Evolutionary conservation across 1,140 invertebrate species (phyloP).

Genomic region (Argopecten irradians): DNA sequence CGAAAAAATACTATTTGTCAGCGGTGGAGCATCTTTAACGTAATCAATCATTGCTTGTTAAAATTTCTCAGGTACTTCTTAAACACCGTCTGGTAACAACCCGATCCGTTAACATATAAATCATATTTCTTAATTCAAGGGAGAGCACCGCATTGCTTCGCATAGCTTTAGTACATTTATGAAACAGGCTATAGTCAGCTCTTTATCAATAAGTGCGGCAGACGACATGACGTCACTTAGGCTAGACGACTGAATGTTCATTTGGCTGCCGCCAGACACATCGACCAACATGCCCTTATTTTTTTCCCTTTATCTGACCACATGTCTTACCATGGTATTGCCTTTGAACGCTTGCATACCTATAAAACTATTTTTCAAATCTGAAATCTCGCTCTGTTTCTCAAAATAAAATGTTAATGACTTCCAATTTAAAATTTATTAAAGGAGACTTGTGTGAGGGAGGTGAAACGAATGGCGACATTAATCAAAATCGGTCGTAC

Average conservation of each 20-base stretch:
- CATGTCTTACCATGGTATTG: not conserved
- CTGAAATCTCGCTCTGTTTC: not conserved
- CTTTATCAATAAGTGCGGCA: constrained; percentile 17
- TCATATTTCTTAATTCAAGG: too few relatives aligned
- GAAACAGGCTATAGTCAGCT: constrained; percentile 12
- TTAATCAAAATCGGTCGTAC: constrained; percentile 24
- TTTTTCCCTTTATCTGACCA: not conserved
- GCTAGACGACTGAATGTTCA: constrained; percentile 20
- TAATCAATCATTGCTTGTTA: too few relatives aligned
- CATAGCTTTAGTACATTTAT: not conserved
- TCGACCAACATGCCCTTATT: not conserved
- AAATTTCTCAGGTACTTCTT: too few relatives aligned
- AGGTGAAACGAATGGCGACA: constrained; percentile 30
- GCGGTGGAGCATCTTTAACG: too few relatives aligned
- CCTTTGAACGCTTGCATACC: not conserved
- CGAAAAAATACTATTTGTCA: too few relatives aligned
- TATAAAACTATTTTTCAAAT: not conserved
- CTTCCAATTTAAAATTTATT: constrained; percentile 31
- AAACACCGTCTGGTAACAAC: too few relatives aligned
- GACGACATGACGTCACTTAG: constrained; percentile 14
- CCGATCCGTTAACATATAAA: too few relatives aligned
- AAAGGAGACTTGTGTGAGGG: constrained; percentile 31
- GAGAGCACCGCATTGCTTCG: not conserved
- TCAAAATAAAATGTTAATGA: constrained; percentile 23
- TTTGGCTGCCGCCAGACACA: constrained; percentile 5